phyloP scores from a whole-genome alignment of 2,797 vertebrate genomes.

The Ibycter americanus region DNA sequence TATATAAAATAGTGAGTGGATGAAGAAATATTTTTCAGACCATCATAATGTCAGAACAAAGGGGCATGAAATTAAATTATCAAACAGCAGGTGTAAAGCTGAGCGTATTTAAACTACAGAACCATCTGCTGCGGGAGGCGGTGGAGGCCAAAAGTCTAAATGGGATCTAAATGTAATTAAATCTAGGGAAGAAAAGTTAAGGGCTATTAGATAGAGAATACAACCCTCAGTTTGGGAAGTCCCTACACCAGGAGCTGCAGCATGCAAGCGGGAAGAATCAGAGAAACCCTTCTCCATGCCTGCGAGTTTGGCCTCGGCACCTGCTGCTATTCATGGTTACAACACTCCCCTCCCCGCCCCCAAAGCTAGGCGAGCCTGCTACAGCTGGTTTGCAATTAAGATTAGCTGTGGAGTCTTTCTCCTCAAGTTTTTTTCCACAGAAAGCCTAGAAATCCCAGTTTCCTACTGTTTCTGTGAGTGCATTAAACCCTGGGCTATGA shows the following conservation, averaged over 20 bases:
- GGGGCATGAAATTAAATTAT: neutral
- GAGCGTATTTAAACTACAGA: neutral
- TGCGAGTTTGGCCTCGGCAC: neutral
- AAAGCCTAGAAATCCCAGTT: neutral
- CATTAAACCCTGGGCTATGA: neutral
- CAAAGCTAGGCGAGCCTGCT: neutral
- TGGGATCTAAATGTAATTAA: neutral
- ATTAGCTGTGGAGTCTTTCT: neutral
- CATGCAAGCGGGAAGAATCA: neutral
- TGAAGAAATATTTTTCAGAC: neutral
- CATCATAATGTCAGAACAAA: neutral
- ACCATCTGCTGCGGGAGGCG: neutral
- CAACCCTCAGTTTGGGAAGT: neutral
- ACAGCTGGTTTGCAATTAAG: neutral
- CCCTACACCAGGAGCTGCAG: neutral
- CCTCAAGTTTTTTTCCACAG: neutral
- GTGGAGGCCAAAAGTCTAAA: neutral
- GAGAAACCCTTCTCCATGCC: neutral
- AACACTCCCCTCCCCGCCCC: too few relatives aligned
- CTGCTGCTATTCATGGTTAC: neutral
- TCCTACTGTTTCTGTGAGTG: neutral
- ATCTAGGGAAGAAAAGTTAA: neutral
- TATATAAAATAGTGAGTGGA: neutral
- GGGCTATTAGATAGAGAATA: neutral
- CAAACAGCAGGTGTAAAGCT: neutral